Base-by-base conservation (phyloP, 2,888 invertebrate species). In the Lymantria dispar region DNA sequence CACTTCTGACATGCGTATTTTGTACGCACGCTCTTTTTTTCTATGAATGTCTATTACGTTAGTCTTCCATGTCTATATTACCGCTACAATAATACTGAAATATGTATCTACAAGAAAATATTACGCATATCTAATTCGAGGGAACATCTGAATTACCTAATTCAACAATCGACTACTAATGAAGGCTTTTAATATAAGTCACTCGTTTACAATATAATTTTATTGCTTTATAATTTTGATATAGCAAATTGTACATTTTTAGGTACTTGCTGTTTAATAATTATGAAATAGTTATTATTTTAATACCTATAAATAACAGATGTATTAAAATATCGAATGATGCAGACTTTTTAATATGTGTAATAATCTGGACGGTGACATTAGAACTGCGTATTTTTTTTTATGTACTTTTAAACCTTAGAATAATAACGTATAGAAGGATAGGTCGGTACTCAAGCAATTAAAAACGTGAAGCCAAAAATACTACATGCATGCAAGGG, bases 101-200 rank as follows among this genome's bases (percentile, higher is more conserved):
- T 59, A 39, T 33, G 48, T 58, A 57, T 36, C 56, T 61, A 66
- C 54, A 43, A 57, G 59, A 61, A 59, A 59, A 62, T 56, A 62
- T 52, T 62, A 40, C 40, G 40, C 40, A 3, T 42, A 42, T 22
- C 10, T 42, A 29, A 13, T n/a, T 15, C 11, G 29, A 12, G 38
- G 56, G 58, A 58, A 62, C 43, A 49, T 50, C 33, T 44, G 52
- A 56, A 66, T 61, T 68, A 71, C 56, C 58, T 60, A 64, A 64
- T 54, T 60, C 53, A 66, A 66, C 57, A 48, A 56, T 58, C 56
- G 47, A 60, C 48, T 58, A 61, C 57, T 60, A 64, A 64, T 56
- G 64, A 76, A 76, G 74, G 74, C 74, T 58, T 69, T 33, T 58
- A 55, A 63, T 60, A 62, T 68, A 74, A 74, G 76, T 74, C 76